A percentile compares a stretch with the other conserved stretches of the same genome.
phyloP scores from a whole-genome alignment of 2,797 vertebrate genomes.

The Danio jaintianensis region DNA sequence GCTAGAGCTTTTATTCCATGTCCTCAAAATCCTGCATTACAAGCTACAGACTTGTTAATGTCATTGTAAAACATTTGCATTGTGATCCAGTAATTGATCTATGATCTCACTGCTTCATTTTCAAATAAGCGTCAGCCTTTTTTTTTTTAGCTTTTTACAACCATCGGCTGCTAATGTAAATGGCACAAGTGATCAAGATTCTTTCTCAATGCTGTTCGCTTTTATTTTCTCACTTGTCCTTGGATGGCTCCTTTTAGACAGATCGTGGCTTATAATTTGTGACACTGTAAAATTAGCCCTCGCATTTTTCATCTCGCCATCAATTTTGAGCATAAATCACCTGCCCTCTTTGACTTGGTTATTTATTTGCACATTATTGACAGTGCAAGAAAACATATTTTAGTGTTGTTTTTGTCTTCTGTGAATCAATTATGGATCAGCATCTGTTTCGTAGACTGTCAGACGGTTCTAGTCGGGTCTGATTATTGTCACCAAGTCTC shows the following conservation, averaged over 20 bases:
- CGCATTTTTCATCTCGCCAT: conserved; percentile 44
- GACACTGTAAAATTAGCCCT: conserved; percentile 52
- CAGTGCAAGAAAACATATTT: conserved; percentile 10
- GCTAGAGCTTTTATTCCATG: conserved; percentile 11
- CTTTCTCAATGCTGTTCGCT: conserved; percentile 26
- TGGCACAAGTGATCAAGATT: conserved; percentile 10
- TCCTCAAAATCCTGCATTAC: background rate
- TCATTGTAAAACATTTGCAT: background rate
- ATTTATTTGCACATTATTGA: conserved; percentile 12
- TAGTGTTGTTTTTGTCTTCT: background rate
- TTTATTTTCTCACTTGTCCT: conserved; percentile 40
- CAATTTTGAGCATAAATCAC: conserved; percentile 51
- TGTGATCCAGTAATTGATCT: conserved; percentile 15
- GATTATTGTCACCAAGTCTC: conserved; percentile 16
- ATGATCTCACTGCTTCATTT: background rate
- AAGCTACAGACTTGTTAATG: conserved; percentile 23
- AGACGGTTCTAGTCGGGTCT: conserved; percentile 10
- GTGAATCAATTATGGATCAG: conserved; percentile 13
- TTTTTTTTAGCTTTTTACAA: conserved; percentile 17
- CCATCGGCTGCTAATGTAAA: conserved; percentile 5
- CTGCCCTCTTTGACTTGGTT: conserved; percentile 13
- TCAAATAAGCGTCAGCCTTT: background rate
- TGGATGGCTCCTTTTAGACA: conserved; percentile 19
- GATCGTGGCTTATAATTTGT: conserved; percentile 32
- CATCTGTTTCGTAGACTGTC: background rate